A percentile compares a stretch with the other conserved stretches of the same genome.
Evolutionary conservation across 2,797 vertebrate genomes (phyloP).

Genomic region (Eurystomus glaucurus): DNA sequence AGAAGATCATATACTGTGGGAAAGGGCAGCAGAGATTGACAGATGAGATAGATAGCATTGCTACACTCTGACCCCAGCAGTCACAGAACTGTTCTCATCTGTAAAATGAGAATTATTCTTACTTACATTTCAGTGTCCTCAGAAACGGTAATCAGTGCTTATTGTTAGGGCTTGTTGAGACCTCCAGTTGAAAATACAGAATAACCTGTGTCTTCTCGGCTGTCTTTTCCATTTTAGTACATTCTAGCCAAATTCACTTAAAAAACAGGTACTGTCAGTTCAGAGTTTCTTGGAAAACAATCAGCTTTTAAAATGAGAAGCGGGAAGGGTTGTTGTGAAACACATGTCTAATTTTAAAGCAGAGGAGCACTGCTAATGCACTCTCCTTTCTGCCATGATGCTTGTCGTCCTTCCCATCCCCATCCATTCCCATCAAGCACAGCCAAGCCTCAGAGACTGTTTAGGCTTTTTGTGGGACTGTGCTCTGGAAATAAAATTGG

Average conservation of each 20-base stretch:
- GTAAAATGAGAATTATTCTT: constrained; percentile 24
- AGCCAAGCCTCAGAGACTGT: not conserved
- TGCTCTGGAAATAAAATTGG: not conserved
- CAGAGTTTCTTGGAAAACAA: not conserved
- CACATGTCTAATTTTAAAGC: not conserved
- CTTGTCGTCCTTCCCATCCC: not conserved
- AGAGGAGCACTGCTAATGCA: rapidly evolving
- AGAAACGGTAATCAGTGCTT: not conserved
- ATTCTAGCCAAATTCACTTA: not conserved
- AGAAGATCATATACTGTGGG: constrained; percentile 1
- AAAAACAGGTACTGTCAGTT: not conserved
- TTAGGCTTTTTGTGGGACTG: not conserved
- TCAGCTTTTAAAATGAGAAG: not conserved
- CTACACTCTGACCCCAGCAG: constrained; percentile 14
- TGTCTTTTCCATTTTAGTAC: not conserved
- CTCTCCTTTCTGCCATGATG: not conserved
- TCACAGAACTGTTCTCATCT: not conserved
- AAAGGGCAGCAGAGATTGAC: constrained; percentile 48
- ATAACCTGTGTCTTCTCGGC: not conserved
- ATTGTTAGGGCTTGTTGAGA: not conserved
- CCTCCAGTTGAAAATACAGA: not conserved
- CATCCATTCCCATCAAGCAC: not conserved
- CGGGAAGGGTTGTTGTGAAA: not conserved
- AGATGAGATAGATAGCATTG: not conserved
- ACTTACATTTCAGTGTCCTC: not conserved